phyloP scores from a whole-genome alignment of 1,140 invertebrate species.

The Augochlora pura region DNA sequence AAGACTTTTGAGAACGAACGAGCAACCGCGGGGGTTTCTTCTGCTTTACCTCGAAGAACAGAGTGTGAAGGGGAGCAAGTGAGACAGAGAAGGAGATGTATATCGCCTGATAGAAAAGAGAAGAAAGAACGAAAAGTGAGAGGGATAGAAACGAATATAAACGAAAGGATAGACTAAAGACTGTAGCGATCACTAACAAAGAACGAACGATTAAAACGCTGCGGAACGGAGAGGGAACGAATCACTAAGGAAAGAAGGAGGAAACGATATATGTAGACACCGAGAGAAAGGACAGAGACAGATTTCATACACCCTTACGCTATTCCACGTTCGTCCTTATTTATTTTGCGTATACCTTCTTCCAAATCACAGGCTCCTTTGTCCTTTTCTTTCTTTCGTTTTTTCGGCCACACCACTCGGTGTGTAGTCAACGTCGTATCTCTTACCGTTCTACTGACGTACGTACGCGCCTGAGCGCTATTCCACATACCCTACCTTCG shows the following conservation, averaged over 20 bases:
- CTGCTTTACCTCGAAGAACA: constrained; percentile 30
- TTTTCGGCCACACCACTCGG: background rate
- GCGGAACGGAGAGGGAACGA: constrained; percentile 10
- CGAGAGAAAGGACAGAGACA: background rate
- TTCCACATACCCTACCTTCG: constrained; percentile 12
- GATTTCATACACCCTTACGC: background rate
- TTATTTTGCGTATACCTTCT: constrained; percentile 8
- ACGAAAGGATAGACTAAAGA: constrained; percentile 35
- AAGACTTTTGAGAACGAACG: constrained; percentile 51
- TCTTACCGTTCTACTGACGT: constrained; percentile 27
- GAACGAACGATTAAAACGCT: constrained; percentile 12
- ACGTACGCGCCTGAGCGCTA: constrained; percentile 12
- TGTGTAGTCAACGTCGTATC: constrained; percentile 7
- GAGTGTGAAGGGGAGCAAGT: constrained; percentile 11
- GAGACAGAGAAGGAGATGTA: constrained; percentile 4
- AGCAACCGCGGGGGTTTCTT: constrained; percentile 45
- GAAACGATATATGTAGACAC: constrained; percentile 15
- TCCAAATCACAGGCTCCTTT: background rate
- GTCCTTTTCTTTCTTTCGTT: background rate
- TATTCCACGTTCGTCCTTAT: constrained; percentile 9
- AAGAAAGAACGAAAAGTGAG: constrained; percentile 18
- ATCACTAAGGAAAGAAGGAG: background rate
- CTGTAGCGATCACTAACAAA: constrained; percentile 8
- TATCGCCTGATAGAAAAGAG: background rate
- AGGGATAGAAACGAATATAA: constrained; percentile 25